Evolutionary conservation across 2,888 invertebrate species (phyloP).

Genomic region (Idaea biselata): DNA sequence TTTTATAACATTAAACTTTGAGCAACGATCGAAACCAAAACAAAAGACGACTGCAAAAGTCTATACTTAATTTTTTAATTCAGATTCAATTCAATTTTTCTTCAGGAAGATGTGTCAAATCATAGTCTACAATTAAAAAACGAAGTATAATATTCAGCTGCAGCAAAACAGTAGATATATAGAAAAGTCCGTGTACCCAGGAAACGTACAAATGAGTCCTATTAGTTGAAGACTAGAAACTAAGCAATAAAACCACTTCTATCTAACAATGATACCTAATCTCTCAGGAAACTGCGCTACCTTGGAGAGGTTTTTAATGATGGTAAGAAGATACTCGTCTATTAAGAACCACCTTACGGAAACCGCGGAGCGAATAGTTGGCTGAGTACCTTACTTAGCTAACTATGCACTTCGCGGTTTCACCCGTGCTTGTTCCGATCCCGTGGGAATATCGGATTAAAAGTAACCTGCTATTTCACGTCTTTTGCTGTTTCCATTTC

Average conservation of each 20-base stretch:
- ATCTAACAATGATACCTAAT: not conserved
- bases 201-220: slow-evolving; percentile 44
- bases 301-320: not conserved
- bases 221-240: slow-evolving; percentile 38
- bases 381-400: too few relatives aligned
- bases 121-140: too few relatives aligned
- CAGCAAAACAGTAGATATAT: not conserved
- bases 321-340: not conserved
- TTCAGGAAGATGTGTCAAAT: too few relatives aligned
- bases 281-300: not conserved
- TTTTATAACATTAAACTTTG: not conserved
- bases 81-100: too few relatives aligned
- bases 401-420: too few relatives aligned
- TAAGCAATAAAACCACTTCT: slow-evolving; percentile 29
- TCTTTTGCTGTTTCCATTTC: too few relatives aligned
- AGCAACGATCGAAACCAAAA: not conserved
- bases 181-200: slow-evolving; percentile 25
- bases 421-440: too few relatives aligned
- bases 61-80: too few relatives aligned
- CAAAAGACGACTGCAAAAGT: not conserved
- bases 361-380: too few relatives aligned
- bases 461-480: too few relatives aligned
- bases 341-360: too few relatives aligned
- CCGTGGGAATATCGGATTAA: too few relatives aligned
- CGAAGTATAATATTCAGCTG: not conserved